Evolutionary conservation across 2,113 vertebrate species (phyloP), one percentile per base, ranked within the genome.

Genomic region (Laticauda colubrina): DNA sequence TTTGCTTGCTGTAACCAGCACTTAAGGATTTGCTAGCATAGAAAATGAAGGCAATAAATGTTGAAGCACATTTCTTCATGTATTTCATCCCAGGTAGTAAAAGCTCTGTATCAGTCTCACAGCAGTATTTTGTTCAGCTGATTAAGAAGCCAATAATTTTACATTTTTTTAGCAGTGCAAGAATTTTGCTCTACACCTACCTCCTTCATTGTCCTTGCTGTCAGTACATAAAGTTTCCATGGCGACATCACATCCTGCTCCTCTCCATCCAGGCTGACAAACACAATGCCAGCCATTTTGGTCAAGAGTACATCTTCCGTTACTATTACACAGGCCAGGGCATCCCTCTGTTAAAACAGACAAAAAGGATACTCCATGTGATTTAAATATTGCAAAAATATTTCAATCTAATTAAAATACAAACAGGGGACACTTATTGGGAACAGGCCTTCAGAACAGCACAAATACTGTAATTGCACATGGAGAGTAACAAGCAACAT

Each of bases 241-340:
- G 93, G 99, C 99, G 34, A 99, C 99, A 0, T 99, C 99, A 89
- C 99, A 99, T 57, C 99, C 99, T 0, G 99, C 98, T 94, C 99
- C 99, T 96, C 99, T 98, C 99, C 99, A 99, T n/a, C 99, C 99
- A 0, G 99, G 98, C 97, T 99, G 99, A 97, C 99, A 99, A 94
- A 99, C 98, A 89, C 99, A 99, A 93, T 99, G 99, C 99, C 99
- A 99, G 96, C 99, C 99, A 1, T 99, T 99, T 92, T 99, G 99
- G 97, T 99, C 99, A 97, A 99, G 97, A 0, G 99, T 98, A 94
- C 99, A 99, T 94, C 99, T 98, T 93, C 99, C 99, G 10, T 99
- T 99, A 98, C 98, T 99, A 97, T 99, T 99, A 97, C 99, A 99
- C 93, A 99, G 97, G 34, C 99, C 99, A 0, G 99, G 99, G 95